These are phyloP conservation scores for Drosophila guanche DNA, from an alignment of 1,140 invertebrate genomes.

Conservation along the genomic window DNA sequence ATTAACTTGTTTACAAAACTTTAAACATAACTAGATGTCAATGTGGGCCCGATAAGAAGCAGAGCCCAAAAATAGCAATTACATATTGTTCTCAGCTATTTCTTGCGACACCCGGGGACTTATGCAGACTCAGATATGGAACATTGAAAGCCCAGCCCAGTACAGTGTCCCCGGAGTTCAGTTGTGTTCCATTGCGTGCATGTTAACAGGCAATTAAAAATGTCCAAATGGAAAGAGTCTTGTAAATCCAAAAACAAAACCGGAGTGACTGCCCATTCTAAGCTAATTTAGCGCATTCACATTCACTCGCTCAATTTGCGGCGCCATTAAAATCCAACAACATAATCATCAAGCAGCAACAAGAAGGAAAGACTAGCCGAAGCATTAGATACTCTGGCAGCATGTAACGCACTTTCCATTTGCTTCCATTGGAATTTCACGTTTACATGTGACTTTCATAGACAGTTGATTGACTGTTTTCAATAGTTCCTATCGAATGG, in stretches of 20 bases:
- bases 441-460: too few species aligned
- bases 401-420: too few species aligned
- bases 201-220: constrained; percentile 57
- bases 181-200: constrained; percentile 8
- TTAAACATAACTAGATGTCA: constrained; percentile 60
- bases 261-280: constrained; percentile 55
- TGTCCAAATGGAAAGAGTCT: constrained; percentile 35
- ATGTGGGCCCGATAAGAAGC: constrained; percentile 5
- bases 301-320: constrained; percentile 75
- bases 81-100: constrained; percentile 40
- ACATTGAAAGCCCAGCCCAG: constrained; percentile 3
- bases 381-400: background rate
- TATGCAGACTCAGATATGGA: background rate
- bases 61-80: constrained; percentile 66
- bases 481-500: too few species aligned
- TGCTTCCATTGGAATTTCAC: background rate
- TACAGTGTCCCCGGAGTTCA: too few species aligned
- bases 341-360: constrained; percentile 18
- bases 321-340: constrained; percentile 50
- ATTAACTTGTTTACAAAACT: constrained; percentile 57
- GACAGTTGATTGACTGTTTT: too few species aligned
- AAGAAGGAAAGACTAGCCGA: background rate
- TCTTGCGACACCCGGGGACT: background rate
- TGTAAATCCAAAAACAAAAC: constrained; percentile 28
- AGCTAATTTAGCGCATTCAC: constrained; percentile 76